Evolutionary conservation across 2,797 vertebrate species (phyloP).

Genomic region (Anabacerthia variegaticeps): DNA sequence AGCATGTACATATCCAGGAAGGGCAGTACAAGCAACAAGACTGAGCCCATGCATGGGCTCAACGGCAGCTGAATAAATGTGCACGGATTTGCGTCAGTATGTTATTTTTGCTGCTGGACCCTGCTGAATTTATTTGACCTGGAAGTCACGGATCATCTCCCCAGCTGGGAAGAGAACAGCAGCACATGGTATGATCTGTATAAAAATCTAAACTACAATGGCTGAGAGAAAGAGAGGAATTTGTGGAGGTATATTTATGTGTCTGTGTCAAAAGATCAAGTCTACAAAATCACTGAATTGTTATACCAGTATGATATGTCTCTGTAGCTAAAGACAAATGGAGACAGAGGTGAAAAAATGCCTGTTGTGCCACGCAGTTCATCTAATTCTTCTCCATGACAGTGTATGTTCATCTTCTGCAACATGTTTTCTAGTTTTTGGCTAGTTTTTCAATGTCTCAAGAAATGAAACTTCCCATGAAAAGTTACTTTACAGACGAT

Average conservation of each 20-base stretch:
- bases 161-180: constrained; percentile 18
- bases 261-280: constrained; percentile 33
- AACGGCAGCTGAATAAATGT: not conserved
- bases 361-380: not conserved
- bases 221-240: not conserved
- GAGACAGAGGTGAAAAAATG: not conserved
- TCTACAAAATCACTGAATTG: constrained; percentile 16
- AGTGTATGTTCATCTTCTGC: not conserved
- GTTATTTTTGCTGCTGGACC: constrained; percentile 38
- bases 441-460: not conserved
- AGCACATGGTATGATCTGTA: not conserved
- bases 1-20: not conserved
- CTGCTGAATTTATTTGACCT: constrained; percentile 37
- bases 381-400: not conserved
- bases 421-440: not conserved
- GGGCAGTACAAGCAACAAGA: accelerated
- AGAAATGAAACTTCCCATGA: not conserved
- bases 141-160: constrained; percentile 7
- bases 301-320: not conserved
- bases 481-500: not conserved
- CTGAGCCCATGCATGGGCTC: not conserved
- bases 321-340: not conserved
- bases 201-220: constrained; percentile 4
- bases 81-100: not conserved
- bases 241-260: constrained; percentile 3